Evolutionary conservation across 2,888 invertebrate species (phyloP).

Genomic region (Thecocarcelia acutangulata): DNA sequence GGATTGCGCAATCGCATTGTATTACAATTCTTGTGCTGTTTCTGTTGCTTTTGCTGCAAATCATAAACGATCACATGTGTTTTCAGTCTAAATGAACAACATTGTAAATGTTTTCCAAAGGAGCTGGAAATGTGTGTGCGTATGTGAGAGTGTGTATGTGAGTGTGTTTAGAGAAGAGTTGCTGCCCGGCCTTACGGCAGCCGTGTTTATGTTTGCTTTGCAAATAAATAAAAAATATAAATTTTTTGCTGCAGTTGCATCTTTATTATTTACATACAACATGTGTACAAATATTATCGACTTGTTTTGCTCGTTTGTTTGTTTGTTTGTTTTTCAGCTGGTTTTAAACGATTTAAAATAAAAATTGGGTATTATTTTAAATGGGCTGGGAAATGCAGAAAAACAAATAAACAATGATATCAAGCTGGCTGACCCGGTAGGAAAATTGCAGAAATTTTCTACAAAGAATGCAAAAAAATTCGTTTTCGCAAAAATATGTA

Average conservation of each 20-base stretch:
- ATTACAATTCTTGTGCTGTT: constrained; percentile 43
- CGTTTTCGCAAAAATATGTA: no score
- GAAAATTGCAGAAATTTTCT: neutral
- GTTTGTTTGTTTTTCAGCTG: constrained; percentile 8
- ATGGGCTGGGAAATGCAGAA: constrained; percentile 47
- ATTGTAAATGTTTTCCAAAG: constrained; percentile 28
- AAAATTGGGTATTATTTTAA: constrained; percentile 48
- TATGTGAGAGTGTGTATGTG: neutral
- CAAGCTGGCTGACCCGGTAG: constrained; percentile 17
- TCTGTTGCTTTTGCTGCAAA: constrained; percentile 31
- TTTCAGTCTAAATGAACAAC: constrained; percentile 28
- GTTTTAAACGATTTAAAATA: constrained; percentile 5
- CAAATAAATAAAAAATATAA: neutral
- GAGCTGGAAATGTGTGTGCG: constrained; percentile 13
- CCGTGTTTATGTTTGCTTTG: constrained; percentile 59
- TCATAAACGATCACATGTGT: constrained; percentile 56
- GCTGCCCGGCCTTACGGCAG: constrained; percentile 60
- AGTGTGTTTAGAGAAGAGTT: neutral
- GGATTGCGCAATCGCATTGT: constrained; percentile 78
- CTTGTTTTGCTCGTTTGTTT: constrained; percentile 39
- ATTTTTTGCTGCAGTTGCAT: constrained; percentile 25
- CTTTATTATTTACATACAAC: constrained; percentile 68
- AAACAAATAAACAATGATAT: constrained; percentile 10
- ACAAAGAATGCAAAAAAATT: no score
- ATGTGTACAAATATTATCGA: constrained; percentile 63